Conservation (phyloP, 1,140 invertebrate genomes). For the Latrodectus geometricus region DNA sequence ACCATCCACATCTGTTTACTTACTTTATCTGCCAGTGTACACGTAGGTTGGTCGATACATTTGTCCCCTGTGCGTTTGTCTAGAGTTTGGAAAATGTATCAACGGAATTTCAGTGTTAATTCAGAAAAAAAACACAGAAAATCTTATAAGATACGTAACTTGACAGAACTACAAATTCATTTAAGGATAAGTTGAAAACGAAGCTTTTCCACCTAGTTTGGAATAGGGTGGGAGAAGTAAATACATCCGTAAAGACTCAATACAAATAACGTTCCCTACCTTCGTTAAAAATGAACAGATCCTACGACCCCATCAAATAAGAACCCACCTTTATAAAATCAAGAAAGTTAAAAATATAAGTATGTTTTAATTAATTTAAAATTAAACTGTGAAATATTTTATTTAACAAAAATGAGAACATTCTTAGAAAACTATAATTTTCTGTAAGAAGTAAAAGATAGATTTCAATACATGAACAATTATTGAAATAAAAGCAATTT, state of each 20-base stretch:
- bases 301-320: slow-evolving; percentile 44
- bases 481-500: too few species aligned
- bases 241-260: slow-evolving; percentile 28
- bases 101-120: slow-evolving; percentile 8
- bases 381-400: too few species aligned
- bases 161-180: slow-evolving; percentile 21
- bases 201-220: slow-evolving; percentile 57
- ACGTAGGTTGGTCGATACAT: slow-evolving; percentile 62
- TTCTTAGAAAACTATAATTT: too few species aligned
- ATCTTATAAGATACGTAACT: slow-evolving; percentile 42
- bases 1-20: slow-evolving; percentile 61
- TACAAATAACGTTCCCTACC: slow-evolving; percentile 28
- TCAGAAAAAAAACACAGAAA: slow-evolving; percentile 44
- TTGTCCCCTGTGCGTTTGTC: slow-evolving; percentile 24
- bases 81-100: slow-evolving; percentile 29
- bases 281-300: slow-evolving; percentile 46
- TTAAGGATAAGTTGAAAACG: slow-evolving; percentile 46
- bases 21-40: slow-evolving; percentile 61
- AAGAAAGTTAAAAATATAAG: too few species aligned
- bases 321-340: background rate
- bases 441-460: too few species aligned
- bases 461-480: too few species aligned
- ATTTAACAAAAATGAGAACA: too few species aligned
- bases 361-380: too few species aligned
- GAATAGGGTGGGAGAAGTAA: slow-evolving; percentile 57